phyloP scores from a whole-genome alignment of 2,797 vertebrate genomes.

The Gymnothorax reevesii region DNA sequence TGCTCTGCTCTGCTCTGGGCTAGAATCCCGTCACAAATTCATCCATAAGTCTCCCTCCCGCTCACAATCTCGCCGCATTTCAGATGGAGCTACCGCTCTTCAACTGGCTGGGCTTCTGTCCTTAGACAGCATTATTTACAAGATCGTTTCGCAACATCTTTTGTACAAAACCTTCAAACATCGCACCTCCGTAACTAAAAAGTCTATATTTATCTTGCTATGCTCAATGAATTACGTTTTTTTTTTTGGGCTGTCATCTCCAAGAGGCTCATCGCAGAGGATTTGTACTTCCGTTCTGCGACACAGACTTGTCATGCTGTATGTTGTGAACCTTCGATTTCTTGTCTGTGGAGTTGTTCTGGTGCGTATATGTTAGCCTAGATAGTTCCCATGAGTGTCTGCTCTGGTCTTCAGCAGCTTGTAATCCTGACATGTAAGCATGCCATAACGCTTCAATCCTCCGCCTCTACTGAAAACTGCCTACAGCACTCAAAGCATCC shows the following conservation, averaged over 20 bases:
- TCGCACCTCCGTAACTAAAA: background rate
- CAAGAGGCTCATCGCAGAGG: background rate
- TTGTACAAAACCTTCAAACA: background rate
- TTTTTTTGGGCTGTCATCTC: background rate
- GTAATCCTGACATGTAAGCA: background rate
- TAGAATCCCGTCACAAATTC: too few species aligned
- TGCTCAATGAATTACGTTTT: background rate
- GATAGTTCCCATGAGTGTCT: background rate
- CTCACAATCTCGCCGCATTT: background rate
- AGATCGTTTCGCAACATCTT: background rate
- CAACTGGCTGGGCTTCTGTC: background rate
- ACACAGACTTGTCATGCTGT: background rate
- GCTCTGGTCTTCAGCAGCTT: background rate
- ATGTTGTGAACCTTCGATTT: background rate
- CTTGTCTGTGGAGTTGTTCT: background rate
- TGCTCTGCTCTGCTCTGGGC: too few species aligned
- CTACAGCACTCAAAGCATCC: background rate
- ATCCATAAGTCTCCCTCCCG: too few species aligned
- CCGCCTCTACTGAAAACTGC: too few species aligned
- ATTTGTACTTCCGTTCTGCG: background rate
- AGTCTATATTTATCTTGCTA: background rate
- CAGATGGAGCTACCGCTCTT: background rate
- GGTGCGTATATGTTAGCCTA: background rate
- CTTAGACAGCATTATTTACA: background rate
- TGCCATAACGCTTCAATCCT: background rate